These are phyloP conservation scores for Philonicus albiceps DNA, from an alignment of 2,888 invertebrate genomes.

Conservation along the genomic window DNA sequence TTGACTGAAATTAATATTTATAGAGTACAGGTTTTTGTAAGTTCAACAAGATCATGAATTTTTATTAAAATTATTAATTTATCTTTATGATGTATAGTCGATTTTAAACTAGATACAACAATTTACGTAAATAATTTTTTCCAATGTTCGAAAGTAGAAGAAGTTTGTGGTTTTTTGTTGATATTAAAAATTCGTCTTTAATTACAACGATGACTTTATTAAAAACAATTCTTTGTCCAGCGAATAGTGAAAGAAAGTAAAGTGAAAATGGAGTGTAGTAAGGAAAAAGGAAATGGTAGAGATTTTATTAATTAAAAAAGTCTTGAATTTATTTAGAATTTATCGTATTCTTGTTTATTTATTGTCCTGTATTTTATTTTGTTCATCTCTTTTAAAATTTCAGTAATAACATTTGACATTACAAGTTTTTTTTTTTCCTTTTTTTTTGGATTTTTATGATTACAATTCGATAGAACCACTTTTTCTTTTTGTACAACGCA, in stretches of 20 bases:
- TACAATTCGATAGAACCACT: slow-evolving; percentile 10
- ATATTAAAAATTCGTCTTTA: too few relatives aligned
- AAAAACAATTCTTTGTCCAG: too few relatives aligned
- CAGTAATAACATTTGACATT: slow-evolving; percentile 26
- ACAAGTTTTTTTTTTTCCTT: neutral
- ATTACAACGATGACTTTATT: too few relatives aligned
- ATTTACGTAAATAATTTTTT: too few relatives aligned
- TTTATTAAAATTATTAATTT: too few relatives aligned
- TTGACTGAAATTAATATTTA: neutral
- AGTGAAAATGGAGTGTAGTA: neutral
- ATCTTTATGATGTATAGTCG: too few relatives aligned
- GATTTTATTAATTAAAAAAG: neutral
- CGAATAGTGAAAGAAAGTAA: too few relatives aligned
- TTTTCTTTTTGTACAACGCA: slow-evolving; percentile 31
- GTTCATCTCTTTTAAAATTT: slow-evolving; percentile 32
- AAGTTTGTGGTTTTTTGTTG: too few relatives aligned
- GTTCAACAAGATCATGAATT: too few relatives aligned
- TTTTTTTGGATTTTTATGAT: neutral
- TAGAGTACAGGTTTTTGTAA: too few relatives aligned
- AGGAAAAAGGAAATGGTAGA: neutral
- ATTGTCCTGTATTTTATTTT: slow-evolving; percentile 48
- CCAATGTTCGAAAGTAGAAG: too few relatives aligned
- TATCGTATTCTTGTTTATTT: slow-evolving; percentile 44
- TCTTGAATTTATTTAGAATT: neutral
- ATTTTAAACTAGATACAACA: neutral